Conservation (phyloP, 2,888 invertebrate species). For the Stomorhina lunata region DNA sequence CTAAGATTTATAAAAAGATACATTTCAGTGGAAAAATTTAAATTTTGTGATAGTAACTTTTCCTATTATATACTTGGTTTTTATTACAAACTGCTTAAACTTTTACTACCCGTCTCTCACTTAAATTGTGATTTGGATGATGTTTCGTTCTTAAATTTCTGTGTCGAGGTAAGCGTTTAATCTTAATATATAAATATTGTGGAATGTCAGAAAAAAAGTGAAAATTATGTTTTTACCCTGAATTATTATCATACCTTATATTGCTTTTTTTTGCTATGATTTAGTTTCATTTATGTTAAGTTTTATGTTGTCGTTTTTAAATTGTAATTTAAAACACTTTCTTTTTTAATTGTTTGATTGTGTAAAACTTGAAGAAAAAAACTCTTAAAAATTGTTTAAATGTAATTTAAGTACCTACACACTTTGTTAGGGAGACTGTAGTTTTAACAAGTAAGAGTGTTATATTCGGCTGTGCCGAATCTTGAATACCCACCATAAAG, state of each 20-base stretch:
- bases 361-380: not conserved
- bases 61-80: not conserved
- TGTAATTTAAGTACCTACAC: not conserved
- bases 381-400: slow-evolving; percentile 10
- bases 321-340: slow-evolving; percentile 42
- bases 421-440: not conserved
- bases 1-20: slow-evolving; percentile 21
- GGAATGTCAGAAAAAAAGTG: slow-evolving; percentile 41
- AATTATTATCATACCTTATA: not conserved
- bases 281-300: slow-evolving; percentile 12
- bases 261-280: not conserved
- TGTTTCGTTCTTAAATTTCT: slow-evolving; percentile 52
- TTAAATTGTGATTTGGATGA: too few species aligned
- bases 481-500: too few species aligned
- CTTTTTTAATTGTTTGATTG: slow-evolving; percentile 18
- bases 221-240: slow-evolving; percentile 41
- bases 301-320: not conserved
- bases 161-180: slow-evolving; percentile 30
- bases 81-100: not conserved
- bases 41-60: not conserved
- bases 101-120: not conserved
- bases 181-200: not conserved
- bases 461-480: too few species aligned
- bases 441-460: too few species aligned
- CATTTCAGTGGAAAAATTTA: not conserved